Evolutionary conservation across 2,797 vertebrate species (phyloP), one percentile per base, ranked within the genome.

Genomic region (Mormyrops attenuatus): DNA sequence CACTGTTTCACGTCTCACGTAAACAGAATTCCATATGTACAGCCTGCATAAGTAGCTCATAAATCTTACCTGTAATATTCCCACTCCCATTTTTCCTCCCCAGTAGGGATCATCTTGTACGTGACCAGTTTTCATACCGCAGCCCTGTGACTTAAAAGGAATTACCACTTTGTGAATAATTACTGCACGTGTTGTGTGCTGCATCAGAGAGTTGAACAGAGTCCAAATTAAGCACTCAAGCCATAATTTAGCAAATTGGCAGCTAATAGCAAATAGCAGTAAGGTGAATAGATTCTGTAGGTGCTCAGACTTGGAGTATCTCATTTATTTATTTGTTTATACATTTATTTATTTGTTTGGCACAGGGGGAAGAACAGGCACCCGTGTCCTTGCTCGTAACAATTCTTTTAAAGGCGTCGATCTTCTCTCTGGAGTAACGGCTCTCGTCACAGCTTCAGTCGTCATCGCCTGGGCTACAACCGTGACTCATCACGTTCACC

Each of bases 191-290:
- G 50, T 87, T 55, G 26, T 57, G 49, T 38, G 11, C 85, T 57
- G 15, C 85, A 53, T 87, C 50, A 57, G 85, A 38, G 85, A n/a
- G 85, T 17, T 53, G 22, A 57, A 57, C 52, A 1, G 11, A 38
- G 52, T 34, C 85, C 26, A 87, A 87, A 87, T 87, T 53, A 87
- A 41, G 50, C 85, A 87, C 85, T 87, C 52, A 55, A 57, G 49
- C 22, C 49, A 57, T 53, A 57, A 87, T 87, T 87, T 87, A 53
- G 49, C 30, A 55, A 57, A 57, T 30, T 87, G 85, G 85, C 26
- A 38, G 50, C 50, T 30, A 87, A 87, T 87, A 38, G 50, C 5
- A 26, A 57, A 57, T 5, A 38, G 17, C 20, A 52, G 82, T 9
- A 85, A 85, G 44, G 20, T 85, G 82, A 85, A 85, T n/a, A 52